Base-by-base conservation (phyloP, 2,888 invertebrate species). In the Eurytoma californica region DNA sequence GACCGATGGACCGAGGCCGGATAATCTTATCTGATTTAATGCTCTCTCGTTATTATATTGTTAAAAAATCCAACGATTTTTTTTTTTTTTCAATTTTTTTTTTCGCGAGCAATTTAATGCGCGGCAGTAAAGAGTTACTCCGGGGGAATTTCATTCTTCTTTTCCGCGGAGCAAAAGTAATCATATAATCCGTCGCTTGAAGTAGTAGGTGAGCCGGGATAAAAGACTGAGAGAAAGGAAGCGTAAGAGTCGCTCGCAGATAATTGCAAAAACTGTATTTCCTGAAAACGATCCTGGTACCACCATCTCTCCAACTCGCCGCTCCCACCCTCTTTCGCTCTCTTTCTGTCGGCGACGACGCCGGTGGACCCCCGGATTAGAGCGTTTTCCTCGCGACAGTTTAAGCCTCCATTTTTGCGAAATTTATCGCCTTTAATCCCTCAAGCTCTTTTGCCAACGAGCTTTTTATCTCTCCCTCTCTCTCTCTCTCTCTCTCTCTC, bases 361-460 rank as follows among this genome's bases (percentile, higher is more conserved):
- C 80, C 82, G 80, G 81, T 80, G 73, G 57, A 82, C 79, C 84
- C 86, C 84, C 83, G 90, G 90, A 90, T 90, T 90, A 90, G 88
- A 88, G 88, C 88, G 87, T 90, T 90, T 89, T 86, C 86, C 86
- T 86, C 86, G 86, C 85, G 90, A 90, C 90, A 90, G 88, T 83
- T 89, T 90, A 89, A 90, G 89, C 90, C 88, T 89, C 89, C 86
- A 90, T 90, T 90, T 90, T 90, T 90, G 88, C 86, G 88, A 90
- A 90, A 90, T 90, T 90, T 90, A 90, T 90, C 90, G 89, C 88
- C 87, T 89, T 89, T 90, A 90, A 90, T 90, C 89, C 90, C 85
- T 88, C 88, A 86, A 86, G 82, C 83, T 83, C 84, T 73, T 47
- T 73, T 77, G 77, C 83, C 82, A 82, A 78, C 81, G 78, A 82